phyloP scores from a whole-genome alignment of 1,140 invertebrate species.

The Tetranychus urticae region DNA sequence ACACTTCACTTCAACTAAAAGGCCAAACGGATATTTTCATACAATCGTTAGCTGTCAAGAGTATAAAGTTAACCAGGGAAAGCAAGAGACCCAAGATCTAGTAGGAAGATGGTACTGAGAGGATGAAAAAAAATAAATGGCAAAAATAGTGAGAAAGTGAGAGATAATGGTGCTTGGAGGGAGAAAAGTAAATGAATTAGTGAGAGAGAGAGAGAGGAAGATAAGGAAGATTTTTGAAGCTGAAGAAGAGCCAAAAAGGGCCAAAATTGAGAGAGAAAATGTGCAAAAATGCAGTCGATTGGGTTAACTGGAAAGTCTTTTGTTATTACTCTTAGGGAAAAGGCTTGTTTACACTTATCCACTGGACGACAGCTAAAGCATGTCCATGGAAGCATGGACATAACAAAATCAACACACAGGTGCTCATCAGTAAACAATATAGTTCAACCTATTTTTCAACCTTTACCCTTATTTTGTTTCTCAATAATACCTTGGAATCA shows the following conservation, averaged over 20 bases:
- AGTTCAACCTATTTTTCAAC: no score
- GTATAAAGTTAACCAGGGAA: background rate
- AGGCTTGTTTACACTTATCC: background rate
- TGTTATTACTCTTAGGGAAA: background rate
- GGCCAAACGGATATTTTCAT: no score
- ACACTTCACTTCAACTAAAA: no score
- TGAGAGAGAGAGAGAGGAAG: background rate
- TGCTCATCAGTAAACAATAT: no score
- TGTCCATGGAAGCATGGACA: no score
- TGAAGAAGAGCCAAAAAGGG: background rate
- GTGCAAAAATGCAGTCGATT: background rate
- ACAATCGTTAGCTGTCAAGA: no score
- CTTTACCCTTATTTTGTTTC: no score
- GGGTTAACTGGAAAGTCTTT: background rate
- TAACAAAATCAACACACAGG: no score
- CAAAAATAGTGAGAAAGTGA: background rate
- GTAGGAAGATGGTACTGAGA: background rate
- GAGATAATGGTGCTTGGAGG: background rate
- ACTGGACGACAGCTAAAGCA: no score
- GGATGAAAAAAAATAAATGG: constrained; percentile 1
- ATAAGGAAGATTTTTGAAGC: background rate
- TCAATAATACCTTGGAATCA: no score
- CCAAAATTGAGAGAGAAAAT: background rate
- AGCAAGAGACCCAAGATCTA: background rate
- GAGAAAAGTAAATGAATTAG: background rate